A percentile compares a stretch with the other conserved stretches of the same genome.
phyloP scores from a whole-genome alignment of 2,888 invertebrate species.

The Lobophora halterata region DNA sequence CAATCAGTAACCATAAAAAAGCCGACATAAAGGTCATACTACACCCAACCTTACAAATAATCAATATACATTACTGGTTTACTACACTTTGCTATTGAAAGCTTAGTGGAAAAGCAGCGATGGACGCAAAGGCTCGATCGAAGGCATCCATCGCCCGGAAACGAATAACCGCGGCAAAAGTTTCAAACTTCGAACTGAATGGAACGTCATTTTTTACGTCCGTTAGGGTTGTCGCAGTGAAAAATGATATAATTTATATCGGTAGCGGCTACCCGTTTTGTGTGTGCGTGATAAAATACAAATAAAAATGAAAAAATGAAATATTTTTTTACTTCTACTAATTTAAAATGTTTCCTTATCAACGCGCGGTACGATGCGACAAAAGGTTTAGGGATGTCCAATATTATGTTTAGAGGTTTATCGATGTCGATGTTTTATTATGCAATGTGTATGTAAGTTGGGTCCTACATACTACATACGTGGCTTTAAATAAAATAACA shows the following conservation, averaged over 20 bases:
- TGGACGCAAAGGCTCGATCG: conserved; percentile 24
- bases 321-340: conserved; percentile 75
- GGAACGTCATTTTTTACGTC: conserved; percentile 78
- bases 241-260: conserved; percentile 81
- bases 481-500: conserved; percentile 1
- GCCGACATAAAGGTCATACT: conserved; percentile 41
- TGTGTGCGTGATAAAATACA: conserved; percentile 75
- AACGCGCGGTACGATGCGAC: conserved; percentile 74
- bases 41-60: conserved; percentile 13
- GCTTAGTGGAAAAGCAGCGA: conserved; percentile 24
- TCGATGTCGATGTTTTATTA: conserved; percentile 23
- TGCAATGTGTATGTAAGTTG: not conserved
- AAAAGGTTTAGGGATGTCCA: conserved; percentile 60
- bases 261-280: conserved; percentile 80
- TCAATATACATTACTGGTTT: conserved; percentile 1
- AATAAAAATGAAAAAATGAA: conserved; percentile 68
- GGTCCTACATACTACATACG: not conserved
- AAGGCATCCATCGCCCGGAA: conserved; percentile 74
- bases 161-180: conserved; percentile 78
- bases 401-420: conserved; percentile 10
- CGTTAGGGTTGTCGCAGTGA: conserved; percentile 78
- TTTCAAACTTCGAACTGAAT: conserved; percentile 75
- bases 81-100: not conserved
- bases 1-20: conserved; percentile 54
- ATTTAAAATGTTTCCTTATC: conserved; percentile 81